phyloP scores from a whole-genome alignment of 2,797 vertebrate species.

The Megalops cyprinoides region DNA sequence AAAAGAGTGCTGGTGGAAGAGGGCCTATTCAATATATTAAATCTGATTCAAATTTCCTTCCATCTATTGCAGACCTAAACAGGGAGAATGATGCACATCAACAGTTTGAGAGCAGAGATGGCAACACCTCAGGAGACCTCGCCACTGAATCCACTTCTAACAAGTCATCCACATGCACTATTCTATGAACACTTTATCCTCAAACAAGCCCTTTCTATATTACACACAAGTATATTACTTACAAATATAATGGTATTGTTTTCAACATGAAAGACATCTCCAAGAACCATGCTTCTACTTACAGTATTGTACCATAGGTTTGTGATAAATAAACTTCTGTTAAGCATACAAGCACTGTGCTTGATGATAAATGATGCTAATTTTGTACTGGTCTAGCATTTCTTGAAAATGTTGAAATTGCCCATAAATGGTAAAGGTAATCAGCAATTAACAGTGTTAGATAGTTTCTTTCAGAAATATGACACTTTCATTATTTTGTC shows the following conservation, averaged over 20 bases:
- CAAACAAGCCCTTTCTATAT: not conserved
- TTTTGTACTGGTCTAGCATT: too few species aligned
- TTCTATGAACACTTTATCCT: conserved; percentile 54
- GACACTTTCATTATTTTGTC: not conserved
- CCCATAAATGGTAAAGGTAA: not conserved
- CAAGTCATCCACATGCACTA: conserved; percentile 63
- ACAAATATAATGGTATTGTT: too few species aligned
- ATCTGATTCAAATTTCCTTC: not conserved
- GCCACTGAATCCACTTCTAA: conserved; percentile 34
- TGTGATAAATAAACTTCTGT: too few species aligned
- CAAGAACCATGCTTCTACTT: too few species aligned
- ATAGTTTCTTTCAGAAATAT: not conserved
- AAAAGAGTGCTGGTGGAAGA: not conserved
- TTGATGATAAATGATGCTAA: too few species aligned
- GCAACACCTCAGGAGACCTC: conserved; percentile 23
- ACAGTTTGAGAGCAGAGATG: conserved; percentile 21
- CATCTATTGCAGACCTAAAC: conserved; percentile 45
- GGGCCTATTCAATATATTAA: not conserved
- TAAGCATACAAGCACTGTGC: too few species aligned
- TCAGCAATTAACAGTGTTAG: not conserved
- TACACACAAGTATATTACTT: not conserved
- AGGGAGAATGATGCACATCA: conserved; percentile 22
- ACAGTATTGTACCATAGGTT: not conserved
- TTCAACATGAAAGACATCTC: too few species aligned
- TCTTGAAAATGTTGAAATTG: too few species aligned